Evolutionary conservation across 37 sponge, comb jelly and placozoan genomes (phyloP).

Genomic region (Aplysina aerophoba): DNA sequence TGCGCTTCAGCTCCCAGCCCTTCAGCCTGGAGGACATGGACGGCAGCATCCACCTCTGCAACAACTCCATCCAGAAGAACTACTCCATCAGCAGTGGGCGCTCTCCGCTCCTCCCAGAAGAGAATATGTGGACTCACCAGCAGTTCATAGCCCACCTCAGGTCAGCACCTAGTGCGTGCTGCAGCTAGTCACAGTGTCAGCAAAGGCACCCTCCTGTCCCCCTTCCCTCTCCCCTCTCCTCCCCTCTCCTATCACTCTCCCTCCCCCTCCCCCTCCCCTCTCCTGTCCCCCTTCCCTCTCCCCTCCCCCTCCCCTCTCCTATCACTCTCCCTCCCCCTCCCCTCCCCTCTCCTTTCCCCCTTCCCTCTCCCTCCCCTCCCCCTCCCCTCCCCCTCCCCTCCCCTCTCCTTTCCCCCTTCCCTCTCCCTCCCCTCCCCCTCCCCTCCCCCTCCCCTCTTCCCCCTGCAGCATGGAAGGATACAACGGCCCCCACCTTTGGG

Average conservation of each 20-base stretch:
- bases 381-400: background rate
- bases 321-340: no score
- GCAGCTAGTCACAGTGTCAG: no score
- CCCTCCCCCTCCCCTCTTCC: no score
- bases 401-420: background rate
- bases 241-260: no score
- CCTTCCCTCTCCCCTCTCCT: no score
- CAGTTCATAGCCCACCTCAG: constrained; percentile 80
- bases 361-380: no score
- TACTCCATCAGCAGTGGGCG: constrained; percentile 45
- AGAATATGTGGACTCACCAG: constrained; percentile 92
- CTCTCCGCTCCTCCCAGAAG: constrained; percentile 66
- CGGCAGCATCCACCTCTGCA: constrained; percentile 89
- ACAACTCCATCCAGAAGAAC: constrained; percentile 93
- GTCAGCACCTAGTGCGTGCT: constrained; percentile 36
- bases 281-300: no score
- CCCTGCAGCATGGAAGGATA: background rate
- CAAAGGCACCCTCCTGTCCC: no score
- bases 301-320: no score
- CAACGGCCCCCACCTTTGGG: constrained; percentile 51
- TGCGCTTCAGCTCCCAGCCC: constrained; percentile 84
- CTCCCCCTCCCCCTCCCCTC: no score
- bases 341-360: no score
- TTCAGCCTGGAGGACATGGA: constrained; percentile 85
- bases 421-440: no score